A percentile compares a stretch with the other conserved stretches of the same genome.
phyloP scores from a whole-genome alignment of 2,888 invertebrate genomes.

The Eupeodes luniger region DNA sequence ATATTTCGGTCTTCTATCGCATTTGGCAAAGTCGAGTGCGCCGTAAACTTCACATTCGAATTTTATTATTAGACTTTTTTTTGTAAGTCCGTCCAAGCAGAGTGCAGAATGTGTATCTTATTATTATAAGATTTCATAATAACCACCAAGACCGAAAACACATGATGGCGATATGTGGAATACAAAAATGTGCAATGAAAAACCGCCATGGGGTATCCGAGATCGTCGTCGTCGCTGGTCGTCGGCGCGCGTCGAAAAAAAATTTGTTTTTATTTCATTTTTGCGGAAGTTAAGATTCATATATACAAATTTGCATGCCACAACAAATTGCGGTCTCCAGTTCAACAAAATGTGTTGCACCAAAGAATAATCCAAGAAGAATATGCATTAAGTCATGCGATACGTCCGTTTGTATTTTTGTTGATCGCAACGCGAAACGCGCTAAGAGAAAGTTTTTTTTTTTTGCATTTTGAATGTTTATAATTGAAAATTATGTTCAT shows the following conservation, averaged over 20 bases:
- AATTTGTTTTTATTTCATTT: not conserved
- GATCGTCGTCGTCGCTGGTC: not conserved
- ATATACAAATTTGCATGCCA: slow-evolving; percentile 60
- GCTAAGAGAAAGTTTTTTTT: slow-evolving; percentile 62
- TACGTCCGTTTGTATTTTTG: slow-evolving; percentile 7
- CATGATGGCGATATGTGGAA: slow-evolving; percentile 9
- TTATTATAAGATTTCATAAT: slow-evolving; percentile 52
- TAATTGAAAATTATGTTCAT: slow-evolving; percentile 60
- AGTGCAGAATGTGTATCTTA: slow-evolving; percentile 30
- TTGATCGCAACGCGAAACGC: not conserved
- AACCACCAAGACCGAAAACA: slow-evolving; percentile 20
- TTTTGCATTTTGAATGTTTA: slow-evolving; percentile 27
- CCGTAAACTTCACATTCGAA: slow-evolving; percentile 9
- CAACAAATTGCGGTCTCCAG: slow-evolving; percentile 22
- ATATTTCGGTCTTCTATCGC: slow-evolving; percentile 22
- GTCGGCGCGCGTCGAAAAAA: not conserved
- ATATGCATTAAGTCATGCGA: slow-evolving; percentile 44
- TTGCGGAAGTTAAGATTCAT: slow-evolving; percentile 49
- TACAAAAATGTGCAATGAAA: slow-evolving; percentile 8
- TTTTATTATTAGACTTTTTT: not conserved
- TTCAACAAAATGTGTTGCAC: not conserved
- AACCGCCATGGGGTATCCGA: slow-evolving; percentile 50
- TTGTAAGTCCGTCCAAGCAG: not conserved
- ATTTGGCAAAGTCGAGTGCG: not conserved
- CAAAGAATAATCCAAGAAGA: slow-evolving; percentile 59